Base-by-base conservation (phyloP, 2,797 vertebrate species). In the Lateolabrax maculatus region DNA sequence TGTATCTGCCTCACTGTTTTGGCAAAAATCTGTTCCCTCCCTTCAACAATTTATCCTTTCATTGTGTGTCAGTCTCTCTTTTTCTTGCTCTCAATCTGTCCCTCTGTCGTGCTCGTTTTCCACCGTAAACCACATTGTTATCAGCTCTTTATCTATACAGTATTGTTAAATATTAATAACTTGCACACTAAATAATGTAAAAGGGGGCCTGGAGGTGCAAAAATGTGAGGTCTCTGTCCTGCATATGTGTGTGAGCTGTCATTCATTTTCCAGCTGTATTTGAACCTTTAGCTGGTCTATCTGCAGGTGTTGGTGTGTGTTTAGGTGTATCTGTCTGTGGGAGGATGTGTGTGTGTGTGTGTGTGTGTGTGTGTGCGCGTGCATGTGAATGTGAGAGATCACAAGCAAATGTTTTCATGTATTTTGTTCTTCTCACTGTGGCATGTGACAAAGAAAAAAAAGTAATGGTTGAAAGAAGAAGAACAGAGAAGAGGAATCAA, bases 401-500 rank as follows among this genome's bases (percentile, higher is more conserved):
- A 34, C 11, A 23, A 56, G 31, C 6, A 3, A 53, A 68, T 68
- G 16, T 49, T 76, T 81, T 46, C 9, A 25, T 39, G 34, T 43
- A 21, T 75, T 72, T 60, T 77, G 43, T 84, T 83, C 36, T 65
- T 56, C 29, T 74, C 60, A 48, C 37, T 55, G 55, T 66, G 60
- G 43, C 63, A 79, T 69, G 71, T 85, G 74, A 75, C 43, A 71
- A 48, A 51, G 25, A 37, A 58, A 61, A 77, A 43, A 71, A 72
- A 74, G 41, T 51, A 25, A 39, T 25, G 63, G 67, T 43, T 81
- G 41, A 68, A 81, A 73, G 72, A 70, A 63, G 39, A 76, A 61
- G 44, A 83, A 80, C 67, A 51, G 19, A 75, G 43, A 36, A 34
- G 31, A 73, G 23, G 23, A 87, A 86, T 85, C 82, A 84, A 84